These are phyloP conservation scores for Gyrodactylus salaris DNA, from an alignment of 1,140 invertebrate genomes.

Conservation along the genomic window DNA sequence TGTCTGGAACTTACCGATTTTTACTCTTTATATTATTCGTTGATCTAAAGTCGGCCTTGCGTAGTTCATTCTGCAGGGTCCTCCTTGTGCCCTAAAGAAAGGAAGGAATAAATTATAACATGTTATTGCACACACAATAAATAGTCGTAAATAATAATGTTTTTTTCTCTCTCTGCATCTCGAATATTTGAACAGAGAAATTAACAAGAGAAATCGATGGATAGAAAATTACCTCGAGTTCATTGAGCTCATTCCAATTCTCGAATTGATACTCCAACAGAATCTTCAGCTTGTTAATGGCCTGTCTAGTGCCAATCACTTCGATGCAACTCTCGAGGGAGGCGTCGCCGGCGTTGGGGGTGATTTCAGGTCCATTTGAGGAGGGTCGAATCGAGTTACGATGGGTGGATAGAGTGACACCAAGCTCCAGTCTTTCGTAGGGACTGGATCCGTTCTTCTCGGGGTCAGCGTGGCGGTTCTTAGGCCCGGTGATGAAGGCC, in stretches of 20 bases:
- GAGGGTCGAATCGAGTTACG: background rate
- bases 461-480: background rate
- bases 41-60: background rate
- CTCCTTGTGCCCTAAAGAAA: background rate
- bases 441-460: background rate
- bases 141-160: background rate
- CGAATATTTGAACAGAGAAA: no score
- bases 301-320: background rate
- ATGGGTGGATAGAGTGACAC: background rate
- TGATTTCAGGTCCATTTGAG: background rate
- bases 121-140: background rate
- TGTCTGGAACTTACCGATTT: background rate
- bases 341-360: background rate
- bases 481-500: background rate
- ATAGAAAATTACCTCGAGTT: background rate
- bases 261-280: background rate
- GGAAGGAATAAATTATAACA: background rate
- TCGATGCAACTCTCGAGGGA: background rate
- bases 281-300: background rate
- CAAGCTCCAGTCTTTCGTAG: background rate
- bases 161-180: no score
- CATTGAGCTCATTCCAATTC: background rate
- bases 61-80: background rate
- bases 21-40: background rate
- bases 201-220: no score